phyloP scores from a whole-genome alignment of 2,888 invertebrate genomes.

The Parasteatoda lunata region DNA sequence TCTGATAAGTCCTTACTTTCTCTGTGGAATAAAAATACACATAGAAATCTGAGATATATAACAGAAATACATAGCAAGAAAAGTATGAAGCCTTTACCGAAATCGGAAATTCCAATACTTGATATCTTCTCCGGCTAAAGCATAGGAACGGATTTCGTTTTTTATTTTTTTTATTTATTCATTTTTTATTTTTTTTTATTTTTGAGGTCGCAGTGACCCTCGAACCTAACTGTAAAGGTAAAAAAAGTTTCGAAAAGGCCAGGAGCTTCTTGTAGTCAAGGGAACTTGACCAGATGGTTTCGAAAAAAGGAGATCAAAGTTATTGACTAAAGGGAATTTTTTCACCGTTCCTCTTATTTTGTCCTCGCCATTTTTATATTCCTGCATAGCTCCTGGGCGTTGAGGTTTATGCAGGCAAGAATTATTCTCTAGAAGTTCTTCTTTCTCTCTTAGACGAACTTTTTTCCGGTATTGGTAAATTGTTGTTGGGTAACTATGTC shows the following conservation, averaged over 20 bases:
- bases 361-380: background rate
- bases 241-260: slow-evolving; percentile 56
- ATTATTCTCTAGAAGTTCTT: too few relatives aligned
- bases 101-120: slow-evolving; percentile 64
- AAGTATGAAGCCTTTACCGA: slow-evolving; percentile 39
- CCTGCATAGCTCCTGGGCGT: too few relatives aligned
- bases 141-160: slow-evolving; percentile 56
- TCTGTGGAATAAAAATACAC: too few relatives aligned
- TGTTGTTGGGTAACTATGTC: too few relatives aligned
- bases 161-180: slow-evolving; percentile 3
- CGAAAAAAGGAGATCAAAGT: slow-evolving; percentile 44
- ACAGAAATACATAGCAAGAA: background rate
- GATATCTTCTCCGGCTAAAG: slow-evolving; percentile 33
- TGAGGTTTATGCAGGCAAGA: too few relatives aligned
- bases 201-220: slow-evolving; percentile 44
- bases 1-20: too few relatives aligned
- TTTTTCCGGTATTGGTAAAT: too few relatives aligned
- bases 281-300: slow-evolving; percentile 65
- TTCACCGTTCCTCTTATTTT: slow-evolving; percentile 10
- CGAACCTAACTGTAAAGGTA: slow-evolving; percentile 47
- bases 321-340: slow-evolving; percentile 47
- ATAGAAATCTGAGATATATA: too few relatives aligned
- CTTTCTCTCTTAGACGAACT: too few relatives aligned
- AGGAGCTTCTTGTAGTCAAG: slow-evolving; percentile 56
- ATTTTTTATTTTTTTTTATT: slow-evolving; percentile 18